Percentiles rank a stretch among this genome's conserved stretches.
Evolutionary conservation across 2,113 vertebrate species (phyloP).

Genomic region (Pterophyllum scalare): DNA sequence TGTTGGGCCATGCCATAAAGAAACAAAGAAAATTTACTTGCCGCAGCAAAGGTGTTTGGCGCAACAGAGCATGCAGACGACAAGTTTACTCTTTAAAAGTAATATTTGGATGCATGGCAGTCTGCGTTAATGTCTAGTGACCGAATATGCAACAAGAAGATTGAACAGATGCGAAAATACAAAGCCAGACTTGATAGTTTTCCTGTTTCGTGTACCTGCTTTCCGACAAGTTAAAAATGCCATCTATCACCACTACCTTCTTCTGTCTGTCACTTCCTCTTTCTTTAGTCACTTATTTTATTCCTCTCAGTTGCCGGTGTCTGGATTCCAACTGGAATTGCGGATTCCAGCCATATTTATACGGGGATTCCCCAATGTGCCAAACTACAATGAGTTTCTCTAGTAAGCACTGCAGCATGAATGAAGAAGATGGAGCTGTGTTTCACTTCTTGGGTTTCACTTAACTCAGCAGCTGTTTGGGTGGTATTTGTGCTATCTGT

Average conservation of each 20-base stretch:
- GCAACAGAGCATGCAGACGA: too few species aligned
- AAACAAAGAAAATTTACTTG: too few species aligned
- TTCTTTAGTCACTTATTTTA: constrained; percentile 10
- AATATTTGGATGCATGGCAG: background rate
- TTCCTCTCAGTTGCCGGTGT: background rate
- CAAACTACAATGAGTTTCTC: constrained; percentile 8
- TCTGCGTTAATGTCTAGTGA: background rate
- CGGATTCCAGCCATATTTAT: constrained; percentile 16
- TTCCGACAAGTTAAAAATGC: background rate
- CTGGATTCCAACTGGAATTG: constrained; percentile 3
- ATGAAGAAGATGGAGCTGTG: background rate
- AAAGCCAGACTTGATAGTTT: background rate
- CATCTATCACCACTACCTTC: background rate
- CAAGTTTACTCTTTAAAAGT: too few species aligned
- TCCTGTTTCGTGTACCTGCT: background rate
- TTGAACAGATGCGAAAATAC: background rate
- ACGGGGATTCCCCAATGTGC: background rate
- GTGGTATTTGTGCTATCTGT: background rate
- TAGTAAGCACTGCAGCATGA: background rate
- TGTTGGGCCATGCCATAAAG: too few species aligned
- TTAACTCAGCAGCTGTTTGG: constrained; percentile 14
- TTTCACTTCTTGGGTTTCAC: background rate
- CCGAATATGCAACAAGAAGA: background rate
- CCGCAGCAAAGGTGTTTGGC: too few species aligned
- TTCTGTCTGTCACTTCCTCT: background rate